phyloP scores from a whole-genome alignment of 2,113 vertebrate genomes.

The Gracilinanus agilis region DNA sequence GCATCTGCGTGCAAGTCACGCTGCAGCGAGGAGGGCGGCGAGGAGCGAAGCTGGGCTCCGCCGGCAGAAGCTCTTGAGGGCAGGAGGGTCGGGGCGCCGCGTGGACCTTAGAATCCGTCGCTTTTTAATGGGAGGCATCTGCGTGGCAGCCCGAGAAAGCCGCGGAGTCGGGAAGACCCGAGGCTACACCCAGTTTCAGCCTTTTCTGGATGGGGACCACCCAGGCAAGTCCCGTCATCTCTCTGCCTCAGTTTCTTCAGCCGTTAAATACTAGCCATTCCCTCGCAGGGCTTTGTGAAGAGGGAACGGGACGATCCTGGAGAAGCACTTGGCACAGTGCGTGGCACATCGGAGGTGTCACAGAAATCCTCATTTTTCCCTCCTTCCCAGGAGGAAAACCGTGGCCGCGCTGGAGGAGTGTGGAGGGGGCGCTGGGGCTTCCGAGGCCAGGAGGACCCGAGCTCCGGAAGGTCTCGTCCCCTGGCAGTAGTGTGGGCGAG shows the following conservation, averaged over 20 bases:
- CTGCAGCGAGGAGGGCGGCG: slow-evolving; percentile 19
- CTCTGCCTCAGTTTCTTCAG: neutral
- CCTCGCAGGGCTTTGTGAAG: neutral
- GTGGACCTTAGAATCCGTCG: neutral
- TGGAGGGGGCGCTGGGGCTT: too few relatives aligned
- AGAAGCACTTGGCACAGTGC: neutral
- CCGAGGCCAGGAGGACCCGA: too few relatives aligned
- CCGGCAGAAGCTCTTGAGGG: slow-evolving; percentile 45
- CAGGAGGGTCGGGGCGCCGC: neutral
- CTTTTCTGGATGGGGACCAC: neutral
- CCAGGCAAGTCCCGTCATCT: neutral
- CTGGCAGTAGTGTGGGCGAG: too few relatives aligned
- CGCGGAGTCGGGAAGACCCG: neutral
- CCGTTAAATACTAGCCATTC: neutral
- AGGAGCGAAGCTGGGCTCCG: slow-evolving; percentile 37
- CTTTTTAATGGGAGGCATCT: neutral
- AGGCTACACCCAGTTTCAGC: neutral
- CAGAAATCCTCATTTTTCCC: neutral
- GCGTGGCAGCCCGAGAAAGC: neutral
- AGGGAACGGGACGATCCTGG: neutral
- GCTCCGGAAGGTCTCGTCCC: too few relatives aligned
- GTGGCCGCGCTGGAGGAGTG: too few relatives aligned
- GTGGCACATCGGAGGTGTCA: neutral
- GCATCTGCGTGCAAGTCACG: slow-evolving; percentile 52
- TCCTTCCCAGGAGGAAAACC: too few relatives aligned